Percentiles rank a stretch among this genome's conserved stretches.
Conservation (phyloP, 2,113 vertebrate species). For the Lophotis ruficrista region DNA sequence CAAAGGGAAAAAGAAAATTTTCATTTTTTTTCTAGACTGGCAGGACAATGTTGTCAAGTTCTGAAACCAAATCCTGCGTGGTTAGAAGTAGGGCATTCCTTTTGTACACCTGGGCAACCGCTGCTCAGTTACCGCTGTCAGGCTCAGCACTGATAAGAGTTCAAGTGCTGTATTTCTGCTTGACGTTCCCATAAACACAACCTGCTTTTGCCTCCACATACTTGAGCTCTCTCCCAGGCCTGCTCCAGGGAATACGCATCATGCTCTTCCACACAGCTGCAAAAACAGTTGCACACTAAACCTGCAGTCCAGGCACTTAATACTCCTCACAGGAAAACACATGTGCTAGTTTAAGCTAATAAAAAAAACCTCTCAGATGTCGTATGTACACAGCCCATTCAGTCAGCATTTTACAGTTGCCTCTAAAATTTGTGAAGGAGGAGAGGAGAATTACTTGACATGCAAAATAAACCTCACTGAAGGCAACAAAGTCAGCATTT, state of each 20-base stretch:
- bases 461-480: conserved; percentile 25
- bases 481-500: conserved; percentile 38
- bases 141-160: conserved; percentile 5
- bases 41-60: background rate
- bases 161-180: conserved; percentile 53
- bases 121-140: background rate
- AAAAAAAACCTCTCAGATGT: conserved; percentile 53
- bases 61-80: background rate
- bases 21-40: background rate
- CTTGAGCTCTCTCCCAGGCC: conserved; percentile 42
- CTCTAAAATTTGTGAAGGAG: conserved; percentile 39
- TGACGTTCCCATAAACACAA: conserved; percentile 65
- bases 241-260: conserved; percentile 63
- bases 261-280: conserved; percentile 71
- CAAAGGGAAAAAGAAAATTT: background rate
- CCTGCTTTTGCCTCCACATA: conserved; percentile 39
- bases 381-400: conserved; percentile 15
- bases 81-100: background rate
- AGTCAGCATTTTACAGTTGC: conserved; percentile 48
- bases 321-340: conserved; percentile 66
- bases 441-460: conserved; percentile 16
- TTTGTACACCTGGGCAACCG: background rate
- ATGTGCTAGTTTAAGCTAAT: conserved; percentile 47
- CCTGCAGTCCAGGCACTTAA: conserved; percentile 69
- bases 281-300: conserved; percentile 68